phyloP scores from a whole-genome alignment of 2,888 invertebrate species.

The Luperina nickerlii region DNA sequence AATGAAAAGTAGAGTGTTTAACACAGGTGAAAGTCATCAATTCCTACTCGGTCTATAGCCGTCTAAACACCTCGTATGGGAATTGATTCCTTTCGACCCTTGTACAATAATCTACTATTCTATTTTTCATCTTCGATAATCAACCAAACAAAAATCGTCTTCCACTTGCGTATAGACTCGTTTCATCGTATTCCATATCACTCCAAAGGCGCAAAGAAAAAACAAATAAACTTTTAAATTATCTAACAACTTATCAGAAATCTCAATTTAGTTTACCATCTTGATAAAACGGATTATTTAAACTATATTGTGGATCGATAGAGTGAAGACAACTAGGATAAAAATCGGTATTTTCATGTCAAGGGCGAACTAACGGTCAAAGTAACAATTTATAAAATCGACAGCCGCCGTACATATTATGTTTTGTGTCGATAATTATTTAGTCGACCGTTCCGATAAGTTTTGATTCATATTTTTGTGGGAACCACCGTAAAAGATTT shows the following conservation, averaged over 20 bases:
- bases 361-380: constrained; percentile 53
- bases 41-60: no score
- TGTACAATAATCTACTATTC: no score
- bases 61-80: no score
- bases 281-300: constrained; percentile 46
- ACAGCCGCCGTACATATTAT: constrained; percentile 29
- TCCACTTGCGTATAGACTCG: background rate
- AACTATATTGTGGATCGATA: constrained; percentile 55
- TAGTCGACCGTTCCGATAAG: constrained; percentile 13
- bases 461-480: background rate
- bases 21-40: no score
- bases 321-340: constrained; percentile 46
- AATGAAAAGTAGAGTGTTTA: no score
- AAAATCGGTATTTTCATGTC: constrained; percentile 64
- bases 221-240: background rate
- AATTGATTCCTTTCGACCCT: no score
- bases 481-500: background rate
- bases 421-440: constrained; percentile 47
- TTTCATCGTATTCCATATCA: background rate
- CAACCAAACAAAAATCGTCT: no score
- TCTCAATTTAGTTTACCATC: constrained; percentile 29
- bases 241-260: constrained; percentile 5
- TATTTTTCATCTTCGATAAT: no score
- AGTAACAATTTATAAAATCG: constrained; percentile 59
- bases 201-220: background rate